Percentiles rank a stretch among this genome's conserved stretches.
phyloP scores from a whole-genome alignment of 2,113 vertebrate species.

The Trogon surrucura region DNA sequence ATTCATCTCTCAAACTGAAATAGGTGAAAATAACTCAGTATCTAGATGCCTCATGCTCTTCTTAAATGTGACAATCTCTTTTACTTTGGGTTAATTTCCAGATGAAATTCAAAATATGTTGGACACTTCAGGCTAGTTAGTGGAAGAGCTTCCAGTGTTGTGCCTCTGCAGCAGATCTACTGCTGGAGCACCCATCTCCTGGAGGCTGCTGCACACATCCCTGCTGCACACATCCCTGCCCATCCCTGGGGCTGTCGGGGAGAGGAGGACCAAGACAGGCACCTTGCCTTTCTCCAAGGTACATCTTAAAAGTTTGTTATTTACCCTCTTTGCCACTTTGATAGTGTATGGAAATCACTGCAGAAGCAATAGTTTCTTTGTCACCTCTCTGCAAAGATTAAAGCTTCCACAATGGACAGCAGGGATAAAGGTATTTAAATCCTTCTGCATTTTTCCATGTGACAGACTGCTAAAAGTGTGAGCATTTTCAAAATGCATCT shows the following conservation, averaged over 20 bases:
- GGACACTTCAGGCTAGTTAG: not conserved
- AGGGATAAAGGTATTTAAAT: not conserved
- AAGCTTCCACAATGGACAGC: not conserved
- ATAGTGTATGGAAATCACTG: not conserved
- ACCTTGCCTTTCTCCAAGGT: not conserved
- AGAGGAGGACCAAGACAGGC: not conserved
- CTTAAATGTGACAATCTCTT: not conserved
- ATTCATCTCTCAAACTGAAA: not conserved
- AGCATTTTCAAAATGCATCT: not conserved
- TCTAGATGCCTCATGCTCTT: not conserved
- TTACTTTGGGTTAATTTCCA: not conserved
- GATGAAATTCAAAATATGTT: not conserved
- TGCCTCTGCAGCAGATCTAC: not conserved
- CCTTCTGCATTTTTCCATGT: not conserved
- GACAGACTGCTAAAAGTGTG: not conserved
- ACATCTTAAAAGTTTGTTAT: not conserved
- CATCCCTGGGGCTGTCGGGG: accelerated
- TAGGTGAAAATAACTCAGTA: not conserved
- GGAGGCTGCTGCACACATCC: not conserved
- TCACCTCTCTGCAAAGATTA: not conserved
- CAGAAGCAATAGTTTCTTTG: not conserved
- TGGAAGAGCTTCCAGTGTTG: not conserved
- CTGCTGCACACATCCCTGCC: not conserved
- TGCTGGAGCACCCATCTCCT: not conserved
- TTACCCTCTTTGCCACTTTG: not conserved